phyloP scores from a whole-genome alignment of 2,888 invertebrate genomes.

The Drosophila siamana region DNA sequence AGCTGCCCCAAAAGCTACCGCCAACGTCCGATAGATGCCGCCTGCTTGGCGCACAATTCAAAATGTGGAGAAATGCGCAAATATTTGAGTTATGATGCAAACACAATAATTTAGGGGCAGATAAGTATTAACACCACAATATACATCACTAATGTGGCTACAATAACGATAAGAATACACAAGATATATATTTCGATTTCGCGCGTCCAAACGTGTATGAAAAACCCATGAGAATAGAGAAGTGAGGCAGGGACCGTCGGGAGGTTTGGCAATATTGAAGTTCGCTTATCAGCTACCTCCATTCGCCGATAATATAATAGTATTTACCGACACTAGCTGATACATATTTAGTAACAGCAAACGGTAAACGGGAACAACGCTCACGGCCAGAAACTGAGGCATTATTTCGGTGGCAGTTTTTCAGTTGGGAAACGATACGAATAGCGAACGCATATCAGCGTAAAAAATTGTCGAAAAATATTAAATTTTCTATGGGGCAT shows the following conservation, averaged over 20 bases:
- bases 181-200: slow-evolving; percentile 17
- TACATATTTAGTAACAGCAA: slow-evolving; percentile 59
- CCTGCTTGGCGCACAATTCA: slow-evolving; percentile 26
- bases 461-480: slow-evolving; percentile 42
- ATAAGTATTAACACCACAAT: slow-evolving; percentile 43
- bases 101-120: slow-evolving; percentile 18
- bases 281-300: slow-evolving; percentile 56
- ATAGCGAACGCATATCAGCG: slow-evolving; percentile 68
- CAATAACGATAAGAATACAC: slow-evolving; percentile 59
- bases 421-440: slow-evolving; percentile 76
- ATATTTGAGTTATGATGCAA: slow-evolving; percentile 12
- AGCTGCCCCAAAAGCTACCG: neutral
- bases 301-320: slow-evolving; percentile 60
- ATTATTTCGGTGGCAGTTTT: slow-evolving; percentile 22
- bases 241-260: neutral
- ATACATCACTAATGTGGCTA: slow-evolving; percentile 65
- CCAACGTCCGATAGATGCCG: slow-evolving; percentile 34
- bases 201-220: slow-evolving; percentile 21
- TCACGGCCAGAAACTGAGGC: slow-evolving; percentile 37
- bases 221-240: neutral
- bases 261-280: slow-evolving; percentile 46
- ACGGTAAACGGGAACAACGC: neutral
- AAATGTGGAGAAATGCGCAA: slow-evolving; percentile 2
- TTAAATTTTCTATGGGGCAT: slow-evolving; percentile 37
- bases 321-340: slow-evolving; percentile 51